phyloP scores from a whole-genome alignment of 2,888 invertebrate species.

The Pammene fasciana region DNA sequence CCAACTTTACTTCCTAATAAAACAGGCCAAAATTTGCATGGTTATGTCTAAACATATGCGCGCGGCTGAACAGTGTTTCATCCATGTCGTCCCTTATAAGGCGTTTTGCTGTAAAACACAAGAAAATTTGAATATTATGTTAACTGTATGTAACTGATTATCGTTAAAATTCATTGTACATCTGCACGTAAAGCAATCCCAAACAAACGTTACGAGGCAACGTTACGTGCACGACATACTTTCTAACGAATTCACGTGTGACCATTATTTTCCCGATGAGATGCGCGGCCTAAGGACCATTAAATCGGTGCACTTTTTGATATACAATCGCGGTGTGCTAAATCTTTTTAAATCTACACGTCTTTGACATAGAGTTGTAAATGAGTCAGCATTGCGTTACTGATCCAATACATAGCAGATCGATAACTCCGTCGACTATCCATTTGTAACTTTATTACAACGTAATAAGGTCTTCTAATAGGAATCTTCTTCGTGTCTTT shows the following conservation, averaged over 20 bases:
- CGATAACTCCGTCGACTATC: background rate
- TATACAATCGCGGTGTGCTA: background rate
- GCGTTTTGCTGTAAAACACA: slow-evolving; percentile 14
- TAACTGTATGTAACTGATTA: slow-evolving; percentile 19
- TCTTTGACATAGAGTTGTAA: background rate
- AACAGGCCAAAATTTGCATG: background rate
- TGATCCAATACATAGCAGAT: background rate
- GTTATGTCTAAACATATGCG: background rate
- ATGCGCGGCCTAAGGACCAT: slow-evolving; percentile 2
- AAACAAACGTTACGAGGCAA: slow-evolving; percentile 35
- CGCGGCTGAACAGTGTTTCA: background rate
- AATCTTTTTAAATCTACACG: background rate
- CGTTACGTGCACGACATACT: slow-evolving; percentile 37
- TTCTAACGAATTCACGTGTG: slow-evolving; percentile 36
- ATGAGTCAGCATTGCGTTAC: no score
- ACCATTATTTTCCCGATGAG: slow-evolving; percentile 24
- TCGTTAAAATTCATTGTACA: slow-evolving; percentile 36
- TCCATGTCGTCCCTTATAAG: background rate
- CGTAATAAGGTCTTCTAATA: background rate
- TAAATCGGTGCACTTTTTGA: background rate
- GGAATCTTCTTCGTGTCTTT: background rate
- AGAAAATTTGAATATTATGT: slow-evolving; percentile 24
- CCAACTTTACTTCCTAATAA: background rate
- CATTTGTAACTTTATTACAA: background rate
- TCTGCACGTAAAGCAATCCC: slow-evolving; percentile 36